These are phyloP conservation scores for Acrobasis consociella DNA, from an alignment of 2,888 invertebrate genomes.

Conservation along the genomic window DNA sequence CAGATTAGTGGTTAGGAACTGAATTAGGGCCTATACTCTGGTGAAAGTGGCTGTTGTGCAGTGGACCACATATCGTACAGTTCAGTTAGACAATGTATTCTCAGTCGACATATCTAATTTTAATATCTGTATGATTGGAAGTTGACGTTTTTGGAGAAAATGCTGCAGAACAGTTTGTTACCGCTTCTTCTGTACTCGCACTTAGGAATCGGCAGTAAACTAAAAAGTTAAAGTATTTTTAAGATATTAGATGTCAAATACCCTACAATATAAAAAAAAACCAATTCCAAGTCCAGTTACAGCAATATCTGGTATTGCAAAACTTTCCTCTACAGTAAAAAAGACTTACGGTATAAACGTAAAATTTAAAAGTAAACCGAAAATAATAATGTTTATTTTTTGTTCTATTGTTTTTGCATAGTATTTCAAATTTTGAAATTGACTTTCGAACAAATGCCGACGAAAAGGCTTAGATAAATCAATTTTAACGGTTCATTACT, in stretches of 20 bases:
- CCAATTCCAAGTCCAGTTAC: no score
- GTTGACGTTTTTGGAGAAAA: no score
- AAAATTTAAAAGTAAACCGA: neutral
- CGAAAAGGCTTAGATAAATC: neutral
- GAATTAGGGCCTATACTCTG: conserved; percentile 38
- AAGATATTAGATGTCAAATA: no score
- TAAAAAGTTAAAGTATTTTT: no score
- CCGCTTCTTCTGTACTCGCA: no score
- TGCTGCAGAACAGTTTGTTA: no score
- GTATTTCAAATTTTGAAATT: neutral
- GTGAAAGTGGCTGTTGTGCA: neutral
- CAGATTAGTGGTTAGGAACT: conserved; percentile 40
- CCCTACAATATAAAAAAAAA: no score
- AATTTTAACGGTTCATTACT: conserved; percentile 3
- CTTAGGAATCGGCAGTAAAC: no score
- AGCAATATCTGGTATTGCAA: neutral
- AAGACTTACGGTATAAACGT: neutral
- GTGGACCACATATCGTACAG: no score
- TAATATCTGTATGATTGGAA: no score
- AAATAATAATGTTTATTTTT: neutral
- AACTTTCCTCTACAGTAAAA: neutral
- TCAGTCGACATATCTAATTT: no score
- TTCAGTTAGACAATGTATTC: no score
- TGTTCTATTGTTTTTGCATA: conserved; percentile 22
- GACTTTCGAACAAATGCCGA: neutral